Percentiles rank a stretch among this genome's conserved stretches.
phyloP scores from a whole-genome alignment of 1,140 invertebrate species.

The Drosophila watanabei region DNA sequence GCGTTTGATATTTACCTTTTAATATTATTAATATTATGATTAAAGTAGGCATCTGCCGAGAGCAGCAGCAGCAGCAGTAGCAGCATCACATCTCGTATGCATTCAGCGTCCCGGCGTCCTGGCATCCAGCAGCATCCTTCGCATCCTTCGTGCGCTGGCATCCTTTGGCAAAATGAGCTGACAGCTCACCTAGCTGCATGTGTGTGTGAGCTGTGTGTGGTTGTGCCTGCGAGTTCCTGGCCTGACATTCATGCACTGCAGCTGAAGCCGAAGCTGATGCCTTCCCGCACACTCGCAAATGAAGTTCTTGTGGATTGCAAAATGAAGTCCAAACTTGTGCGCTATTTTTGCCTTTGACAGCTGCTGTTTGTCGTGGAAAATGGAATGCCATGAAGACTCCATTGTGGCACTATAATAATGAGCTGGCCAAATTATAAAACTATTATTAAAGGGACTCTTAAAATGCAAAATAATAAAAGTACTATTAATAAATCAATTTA shows the following conservation, averaged over 20 bases:
- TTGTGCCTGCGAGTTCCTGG: conserved; percentile 5
- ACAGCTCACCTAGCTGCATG: conserved; percentile 39
- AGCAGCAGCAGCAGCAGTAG: conserved; percentile 7
- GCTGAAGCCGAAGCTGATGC: conserved; percentile 24
- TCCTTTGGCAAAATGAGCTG: conserved; percentile 63
- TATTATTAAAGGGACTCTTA: fast-evolving
- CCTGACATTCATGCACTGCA: conserved; percentile 57
- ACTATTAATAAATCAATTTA: background rate
- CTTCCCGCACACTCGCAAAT: conserved; percentile 60
- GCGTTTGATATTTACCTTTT: conserved; percentile 81
- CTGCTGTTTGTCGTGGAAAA: conserved; percentile 13
- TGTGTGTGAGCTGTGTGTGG: background rate
- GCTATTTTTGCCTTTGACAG: conserved; percentile 76
- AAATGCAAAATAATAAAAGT: background rate
- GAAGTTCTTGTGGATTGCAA: conserved; percentile 76
- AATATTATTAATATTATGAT: conserved; percentile 81
- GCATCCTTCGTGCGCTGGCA: conserved; percentile 21
- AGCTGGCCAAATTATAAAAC: background rate
- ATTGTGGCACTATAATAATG: conserved; percentile 14
- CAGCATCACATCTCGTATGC: conserved; percentile 50
- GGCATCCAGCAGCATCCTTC: conserved; percentile 32
- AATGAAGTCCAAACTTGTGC: conserved; percentile 74
- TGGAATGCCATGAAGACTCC: conserved; percentile 17
- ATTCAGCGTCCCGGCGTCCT: conserved; percentile 32
- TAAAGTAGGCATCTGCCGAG: conserved; percentile 58